phyloP scores from a whole-genome alignment of 1,140 invertebrate species.

The Aphis gossypii region DNA sequence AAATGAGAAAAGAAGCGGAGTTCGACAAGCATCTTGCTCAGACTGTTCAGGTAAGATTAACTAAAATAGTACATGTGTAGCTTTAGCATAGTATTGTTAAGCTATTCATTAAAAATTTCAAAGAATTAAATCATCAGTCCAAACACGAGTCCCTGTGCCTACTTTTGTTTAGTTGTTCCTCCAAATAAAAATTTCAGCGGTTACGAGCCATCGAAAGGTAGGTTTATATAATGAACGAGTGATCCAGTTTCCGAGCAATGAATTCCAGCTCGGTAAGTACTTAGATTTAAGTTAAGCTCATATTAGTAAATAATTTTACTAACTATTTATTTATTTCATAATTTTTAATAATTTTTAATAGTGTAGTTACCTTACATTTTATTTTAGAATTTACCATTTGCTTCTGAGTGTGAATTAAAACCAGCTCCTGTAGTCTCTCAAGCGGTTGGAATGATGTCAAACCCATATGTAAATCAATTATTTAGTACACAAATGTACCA shows the following conservation, averaged over 20 bases:
- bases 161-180: constrained; percentile 56
- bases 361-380: constrained; percentile 54
- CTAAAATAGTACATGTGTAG: constrained; percentile 31
- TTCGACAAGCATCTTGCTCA: constrained; percentile 81
- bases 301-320: not conserved
- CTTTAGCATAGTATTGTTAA: constrained; percentile 43
- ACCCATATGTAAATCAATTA: constrained; percentile 37
- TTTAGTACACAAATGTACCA: constrained; percentile 39
- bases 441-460: not conserved
- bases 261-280: constrained; percentile 46
- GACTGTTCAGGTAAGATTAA: constrained; percentile 69
- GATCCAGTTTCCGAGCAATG: constrained; percentile 46
- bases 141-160: constrained; percentile 57
- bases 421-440: constrained; percentile 62
- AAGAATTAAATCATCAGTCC: constrained; percentile 27
- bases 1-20: constrained; percentile 77
- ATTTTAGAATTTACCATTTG: constrained; percentile 72
- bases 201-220: constrained; percentile 49
- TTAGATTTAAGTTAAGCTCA: constrained; percentile 33
- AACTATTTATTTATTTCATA: not conserved
- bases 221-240: constrained; percentile 56
- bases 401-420: constrained; percentile 74
- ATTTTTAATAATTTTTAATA: not conserved
- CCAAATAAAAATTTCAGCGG: constrained; percentile 48
- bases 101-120: constrained; percentile 22